phyloP scores from a whole-genome alignment of 2,113 vertebrate species.

The Hippocampus guttulatus region DNA sequence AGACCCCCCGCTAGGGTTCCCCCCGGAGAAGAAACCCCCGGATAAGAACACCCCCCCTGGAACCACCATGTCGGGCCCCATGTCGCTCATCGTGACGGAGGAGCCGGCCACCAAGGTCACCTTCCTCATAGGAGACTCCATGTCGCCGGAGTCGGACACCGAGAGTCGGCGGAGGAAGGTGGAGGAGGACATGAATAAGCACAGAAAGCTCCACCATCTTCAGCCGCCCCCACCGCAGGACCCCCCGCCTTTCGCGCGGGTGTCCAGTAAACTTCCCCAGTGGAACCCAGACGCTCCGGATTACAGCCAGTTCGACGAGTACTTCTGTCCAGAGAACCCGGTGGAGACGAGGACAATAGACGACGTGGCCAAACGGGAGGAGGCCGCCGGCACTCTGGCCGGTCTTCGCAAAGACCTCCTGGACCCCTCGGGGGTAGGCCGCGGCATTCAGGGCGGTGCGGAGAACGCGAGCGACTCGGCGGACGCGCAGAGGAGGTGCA shows the following conservation, averaged over 20 bases:
- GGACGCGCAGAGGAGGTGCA: conserved; percentile 41
- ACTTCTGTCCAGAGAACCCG: conserved; percentile 80
- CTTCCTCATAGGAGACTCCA: conserved; percentile 94
- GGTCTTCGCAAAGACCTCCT: conserved; percentile 32
- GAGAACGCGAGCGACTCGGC: conserved; percentile 19
- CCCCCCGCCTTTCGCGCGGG: conserved; percentile 62
- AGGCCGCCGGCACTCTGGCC: conserved; percentile 10
- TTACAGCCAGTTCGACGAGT: conserved; percentile 78
- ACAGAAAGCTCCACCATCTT: conserved; percentile 66
- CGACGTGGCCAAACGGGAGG: conserved; percentile 65
- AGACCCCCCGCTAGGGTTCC: conserved; percentile 15
- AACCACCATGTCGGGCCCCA: conserved; percentile 24
- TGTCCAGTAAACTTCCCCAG: conserved; percentile 69
- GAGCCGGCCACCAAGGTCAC: conserved; percentile 84
- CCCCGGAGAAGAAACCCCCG: conserved; percentile 86
- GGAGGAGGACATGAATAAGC: conserved; percentile 79
- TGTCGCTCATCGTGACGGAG: conserved; percentile 37
- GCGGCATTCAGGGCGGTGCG: conserved; percentile 8
- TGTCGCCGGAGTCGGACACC: conserved; percentile 96
- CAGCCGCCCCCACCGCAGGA: conserved; percentile 45
- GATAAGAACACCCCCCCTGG: conserved; percentile 74
- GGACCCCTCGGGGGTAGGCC: conserved; percentile 23
- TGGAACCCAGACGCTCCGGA: conserved; percentile 80
- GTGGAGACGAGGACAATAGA: conserved; percentile 84
- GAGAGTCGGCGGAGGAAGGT: conserved; percentile 82